Evolutionary conservation across 2,888 invertebrate species (phyloP), one percentile per base, ranked within the genome.

Genomic region (Phlogophora meticulosa): DNA sequence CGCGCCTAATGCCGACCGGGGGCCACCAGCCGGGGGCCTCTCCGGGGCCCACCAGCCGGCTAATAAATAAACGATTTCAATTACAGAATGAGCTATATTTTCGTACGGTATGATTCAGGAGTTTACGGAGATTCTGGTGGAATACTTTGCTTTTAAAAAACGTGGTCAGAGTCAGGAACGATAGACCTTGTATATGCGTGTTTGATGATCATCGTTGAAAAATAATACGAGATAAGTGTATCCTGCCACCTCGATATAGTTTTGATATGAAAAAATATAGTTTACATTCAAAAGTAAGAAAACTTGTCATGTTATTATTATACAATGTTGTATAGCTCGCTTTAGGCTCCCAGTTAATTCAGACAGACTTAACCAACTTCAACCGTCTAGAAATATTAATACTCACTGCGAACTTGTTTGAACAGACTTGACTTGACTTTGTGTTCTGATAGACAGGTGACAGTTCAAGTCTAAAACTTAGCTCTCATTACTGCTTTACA

Each of bases 41-140:
- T 10, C n/a, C 52, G 22, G 3, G 10, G 24, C 7, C 38, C 13
- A 7, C 17, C 4, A 34, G 15, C 42, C 55, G 49, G 20, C 57
- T 60, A 46, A 60, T 75, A 66, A 78, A 75, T 75, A 78, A 74
- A 75, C 57, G 74, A 78, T 78, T 75, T 73, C 67, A 66, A 75
- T 75, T 75, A 78, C 48, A 64, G 42, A 73, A 58, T 20, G 45
- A 52, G 52, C 62, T 61, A n/a, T 57, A 57, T 48, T 75, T 53
- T 22, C 4, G 22, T 51, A 42, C n/a, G 32, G 24, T 32, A 49
- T 49, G 61, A 55, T 71, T 72, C 43, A 40, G 9, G 17, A 60
- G 40, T 67, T 74, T 32, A 10, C 22, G 36, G 42, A 53, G 52
- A 74, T 74, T 36, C 22, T 4, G 10, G 17, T 2, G 7, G 17